phyloP scores from a whole-genome alignment of 2,888 invertebrate genomes.

The Rugalucina vietnamica region DNA sequence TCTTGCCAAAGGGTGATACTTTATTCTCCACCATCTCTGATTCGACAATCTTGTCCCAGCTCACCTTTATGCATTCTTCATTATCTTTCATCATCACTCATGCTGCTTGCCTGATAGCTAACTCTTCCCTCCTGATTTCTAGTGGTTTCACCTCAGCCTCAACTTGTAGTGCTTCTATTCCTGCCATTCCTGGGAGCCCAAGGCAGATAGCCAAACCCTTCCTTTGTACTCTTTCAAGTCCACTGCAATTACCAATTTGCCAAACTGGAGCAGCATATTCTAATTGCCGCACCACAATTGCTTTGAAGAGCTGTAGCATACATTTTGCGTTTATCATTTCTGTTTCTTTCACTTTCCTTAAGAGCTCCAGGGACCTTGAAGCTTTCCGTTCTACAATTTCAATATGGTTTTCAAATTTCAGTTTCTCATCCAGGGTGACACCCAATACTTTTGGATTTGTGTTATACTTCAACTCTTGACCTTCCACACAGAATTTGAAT shows the following conservation, averaged over 20 bases:
- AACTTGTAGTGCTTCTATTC: slow-evolving; percentile 17
- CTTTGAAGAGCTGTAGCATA: neutral
- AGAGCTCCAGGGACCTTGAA: neutral
- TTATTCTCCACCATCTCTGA: neutral
- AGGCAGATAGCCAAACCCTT: slow-evolving; percentile 22
- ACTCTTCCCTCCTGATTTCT: slow-evolving; percentile 15
- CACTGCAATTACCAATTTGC: too few relatives aligned
- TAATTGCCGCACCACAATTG: neutral
- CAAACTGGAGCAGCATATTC: slow-evolving; percentile 31
- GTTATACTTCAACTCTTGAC: too few relatives aligned
- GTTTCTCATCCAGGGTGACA: slow-evolving; percentile 14
- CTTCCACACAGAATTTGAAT: too few relatives aligned
- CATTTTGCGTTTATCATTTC: neutral
- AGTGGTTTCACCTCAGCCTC: neutral
- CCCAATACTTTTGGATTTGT: slow-evolving; percentile 8
- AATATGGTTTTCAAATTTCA: slow-evolving; percentile 13
- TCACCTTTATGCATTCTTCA: neutral
- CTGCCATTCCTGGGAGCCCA: neutral
- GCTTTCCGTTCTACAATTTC: neutral
- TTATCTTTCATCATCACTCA: slow-evolving; percentile 12
- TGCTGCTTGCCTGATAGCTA: neutral
- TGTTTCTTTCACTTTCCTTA: neutral
- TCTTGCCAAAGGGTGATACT: slow-evolving; percentile 8
- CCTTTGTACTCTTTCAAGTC: slow-evolving; percentile 17
- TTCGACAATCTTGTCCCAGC: neutral